phyloP scores from a whole-genome alignment of 2,888 invertebrate species.

The Argyresthia albistria region DNA sequence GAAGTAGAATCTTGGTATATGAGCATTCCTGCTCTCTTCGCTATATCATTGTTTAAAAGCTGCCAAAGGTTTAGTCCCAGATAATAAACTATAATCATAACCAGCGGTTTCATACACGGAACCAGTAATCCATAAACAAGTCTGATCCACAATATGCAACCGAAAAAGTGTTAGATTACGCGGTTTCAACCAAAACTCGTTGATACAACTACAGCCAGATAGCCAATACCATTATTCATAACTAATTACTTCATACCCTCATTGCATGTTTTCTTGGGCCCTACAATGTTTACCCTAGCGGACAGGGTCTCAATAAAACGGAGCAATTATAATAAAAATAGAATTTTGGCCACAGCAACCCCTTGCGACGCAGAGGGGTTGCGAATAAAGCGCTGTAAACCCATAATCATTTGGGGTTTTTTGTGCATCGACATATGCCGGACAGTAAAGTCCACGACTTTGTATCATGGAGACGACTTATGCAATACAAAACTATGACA shows the following conservation, averaged over 20 bases:
- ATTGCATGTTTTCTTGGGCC: conserved; percentile 14
- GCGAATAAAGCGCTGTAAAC: conserved; percentile 57
- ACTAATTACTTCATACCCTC: conserved; percentile 28
- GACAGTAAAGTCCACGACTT: conserved; percentile 13
- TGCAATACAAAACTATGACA: background rate
- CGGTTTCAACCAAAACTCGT: background rate
- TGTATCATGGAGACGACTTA: conserved; percentile 5
- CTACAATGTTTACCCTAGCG: conserved; percentile 55
- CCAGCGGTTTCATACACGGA: background rate
- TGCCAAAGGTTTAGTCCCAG: no score
- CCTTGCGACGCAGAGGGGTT: conserved; percentile 42
- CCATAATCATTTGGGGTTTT: conserved; percentile 30
- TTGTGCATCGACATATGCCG: conserved; percentile 31
- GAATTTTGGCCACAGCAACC: conserved; percentile 65
- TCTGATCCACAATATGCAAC: background rate
- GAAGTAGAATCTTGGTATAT: no score
- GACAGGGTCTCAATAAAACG: conserved; percentile 50
- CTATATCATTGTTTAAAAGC: no score
- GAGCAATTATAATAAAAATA: conserved; percentile 70
- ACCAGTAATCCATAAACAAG: background rate
- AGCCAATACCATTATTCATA: conserved; percentile 20
- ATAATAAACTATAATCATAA: no score
- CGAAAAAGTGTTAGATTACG: background rate
- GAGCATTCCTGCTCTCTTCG: no score
- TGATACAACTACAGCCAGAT: background rate